Percentiles rank a stretch among this genome's conserved stretches.
Conservation (phyloP, 2,797 vertebrate species). For the Manis crassicaudata region DNA sequence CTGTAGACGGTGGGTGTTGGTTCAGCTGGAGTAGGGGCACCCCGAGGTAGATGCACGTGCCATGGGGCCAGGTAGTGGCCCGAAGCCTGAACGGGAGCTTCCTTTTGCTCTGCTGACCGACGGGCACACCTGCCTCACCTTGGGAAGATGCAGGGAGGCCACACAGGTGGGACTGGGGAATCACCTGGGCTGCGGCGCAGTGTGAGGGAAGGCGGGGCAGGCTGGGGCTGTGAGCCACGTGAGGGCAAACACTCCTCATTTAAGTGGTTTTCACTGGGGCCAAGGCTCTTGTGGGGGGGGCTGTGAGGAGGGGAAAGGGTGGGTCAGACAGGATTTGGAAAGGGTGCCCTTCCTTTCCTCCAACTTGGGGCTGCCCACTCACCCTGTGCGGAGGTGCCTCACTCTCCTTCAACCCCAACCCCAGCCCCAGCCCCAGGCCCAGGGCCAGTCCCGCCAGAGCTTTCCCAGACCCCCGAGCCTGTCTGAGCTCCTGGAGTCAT, state of each 20-base stretch:
- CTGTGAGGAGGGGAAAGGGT: not conserved
- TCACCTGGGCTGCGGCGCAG: not conserved
- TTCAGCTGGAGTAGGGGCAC: not conserved
- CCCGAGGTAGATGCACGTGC: not conserved
- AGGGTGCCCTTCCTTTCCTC: not conserved
- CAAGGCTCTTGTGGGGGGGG: not conserved
- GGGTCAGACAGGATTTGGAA: not conserved
- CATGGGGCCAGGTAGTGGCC: not conserved
- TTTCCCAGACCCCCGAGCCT: no score
- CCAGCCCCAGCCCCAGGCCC: not conserved
- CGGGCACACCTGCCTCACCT: not conserved
- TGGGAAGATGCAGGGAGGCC: not conserved
- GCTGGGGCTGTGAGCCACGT: not conserved
- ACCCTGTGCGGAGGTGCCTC: not conserved
- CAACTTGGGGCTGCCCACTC: not conserved
- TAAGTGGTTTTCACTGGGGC: not conserved
- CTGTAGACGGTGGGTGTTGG: not conserved
- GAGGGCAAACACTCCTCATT: not conserved
- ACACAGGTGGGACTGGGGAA: conserved; percentile 2
- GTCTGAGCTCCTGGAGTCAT: not conserved
- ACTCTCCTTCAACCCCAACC: not conserved
- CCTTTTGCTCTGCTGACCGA: not conserved
- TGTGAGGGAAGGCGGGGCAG: not conserved
- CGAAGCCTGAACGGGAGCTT: not conserved
- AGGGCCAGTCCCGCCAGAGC: not conserved